Base-by-base conservation (phyloP, 2,888 invertebrate species). In the Pseudanteris insignis region DNA sequence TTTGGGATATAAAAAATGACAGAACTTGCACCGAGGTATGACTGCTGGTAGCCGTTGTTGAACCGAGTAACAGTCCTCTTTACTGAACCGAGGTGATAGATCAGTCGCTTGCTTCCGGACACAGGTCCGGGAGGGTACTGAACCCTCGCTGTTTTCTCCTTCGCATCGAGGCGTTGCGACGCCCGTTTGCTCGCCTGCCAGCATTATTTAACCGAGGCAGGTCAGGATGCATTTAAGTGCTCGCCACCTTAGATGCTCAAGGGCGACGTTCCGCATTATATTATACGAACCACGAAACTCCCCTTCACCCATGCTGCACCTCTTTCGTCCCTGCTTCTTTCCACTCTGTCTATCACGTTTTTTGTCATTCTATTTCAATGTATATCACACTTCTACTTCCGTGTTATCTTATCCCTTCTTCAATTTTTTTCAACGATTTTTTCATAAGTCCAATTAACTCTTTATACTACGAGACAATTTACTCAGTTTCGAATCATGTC, bases 21-120 rank as follows among this genome's bases (percentile, higher is more conserved):
- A n/a, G n/a, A n/a, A n/a, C n/a, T n/a, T n/a, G n/a, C n/a, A n/a
- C n/a, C n/a, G n/a, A n/a, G n/a, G n/a, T n/a, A n/a, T 47, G 59
- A 64, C 57, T 43, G 33, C 43, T 25, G 47, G 55, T 55, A 15
- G 36, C 46, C 34, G 40, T 18, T 18, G 59, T 18, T 18, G 59
- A 69, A 67, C 68, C 53, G 44, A 59, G 58, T 58, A 60, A 46
- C 41, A 55, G 38, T 34, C 41, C 67, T 64, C 64, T 67, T 68
- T 47, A 36, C 18, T 43, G 50, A 48, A 50, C 43, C 13, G 61
- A 57, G 64, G 64, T 67, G 69, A 70, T 66, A 67, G 67, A 71
- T 68, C 69, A 68, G 69, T 67, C 69, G 66, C 69, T 70, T 67
- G 48, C 67, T 70, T 67, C 67, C 67, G 67, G 63, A 63, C 67